Conservation (phyloP, 1,140 invertebrate species). For the Drosophila athabasca region DNA sequence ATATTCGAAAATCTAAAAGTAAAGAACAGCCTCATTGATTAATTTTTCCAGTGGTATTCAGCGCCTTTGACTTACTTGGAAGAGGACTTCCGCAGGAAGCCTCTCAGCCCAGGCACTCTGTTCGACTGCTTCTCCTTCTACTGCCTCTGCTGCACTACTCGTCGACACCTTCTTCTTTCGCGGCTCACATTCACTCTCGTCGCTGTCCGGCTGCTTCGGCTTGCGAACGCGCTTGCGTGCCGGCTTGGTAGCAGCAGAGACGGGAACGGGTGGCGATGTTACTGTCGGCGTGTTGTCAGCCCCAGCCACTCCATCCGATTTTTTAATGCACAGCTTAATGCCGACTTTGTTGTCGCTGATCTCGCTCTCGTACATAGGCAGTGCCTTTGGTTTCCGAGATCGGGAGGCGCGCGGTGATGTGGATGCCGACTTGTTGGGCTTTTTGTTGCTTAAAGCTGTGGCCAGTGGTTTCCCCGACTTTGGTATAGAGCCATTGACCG, state of each 20-base stretch:
- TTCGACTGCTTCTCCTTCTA: slow-evolving; percentile 82
- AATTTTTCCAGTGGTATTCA: neutral
- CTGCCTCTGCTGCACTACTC: slow-evolving; percentile 43
- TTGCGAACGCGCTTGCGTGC: slow-evolving; percentile 84
- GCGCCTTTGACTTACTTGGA: slow-evolving; percentile 56
- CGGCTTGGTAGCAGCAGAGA: slow-evolving; percentile 49
- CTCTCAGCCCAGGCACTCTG: slow-evolving; percentile 86
- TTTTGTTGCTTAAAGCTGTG: slow-evolving; percentile 69
- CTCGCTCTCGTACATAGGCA: slow-evolving; percentile 83
- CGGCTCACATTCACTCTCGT: slow-evolving; percentile 84
- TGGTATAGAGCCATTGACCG: slow-evolving; percentile 76
- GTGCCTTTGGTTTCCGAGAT: slow-evolving; percentile 67
- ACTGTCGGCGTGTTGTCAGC: slow-evolving; percentile 38
- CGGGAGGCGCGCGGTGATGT: slow-evolving; percentile 64
- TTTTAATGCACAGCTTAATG: slow-evolving; percentile 87
- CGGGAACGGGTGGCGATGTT: slow-evolving; percentile 13
- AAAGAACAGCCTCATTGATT: neutral
- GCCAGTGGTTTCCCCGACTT: slow-evolving; percentile 78
- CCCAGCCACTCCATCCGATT: slow-evolving; percentile 83
- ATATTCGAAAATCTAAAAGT: slow-evolving; percentile 87
- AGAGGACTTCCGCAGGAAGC: slow-evolving; percentile 88
- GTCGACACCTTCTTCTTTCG: slow-evolving; percentile 73
- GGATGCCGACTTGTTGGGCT: slow-evolving; percentile 63
- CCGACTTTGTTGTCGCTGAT: slow-evolving; percentile 87
- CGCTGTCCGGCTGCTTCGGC: slow-evolving; percentile 84